A percentile compares a stretch with the other conserved stretches of the same genome.
Conservation (phyloP, 2,888 invertebrate genomes). For the Heliconius ismenius region DNA sequence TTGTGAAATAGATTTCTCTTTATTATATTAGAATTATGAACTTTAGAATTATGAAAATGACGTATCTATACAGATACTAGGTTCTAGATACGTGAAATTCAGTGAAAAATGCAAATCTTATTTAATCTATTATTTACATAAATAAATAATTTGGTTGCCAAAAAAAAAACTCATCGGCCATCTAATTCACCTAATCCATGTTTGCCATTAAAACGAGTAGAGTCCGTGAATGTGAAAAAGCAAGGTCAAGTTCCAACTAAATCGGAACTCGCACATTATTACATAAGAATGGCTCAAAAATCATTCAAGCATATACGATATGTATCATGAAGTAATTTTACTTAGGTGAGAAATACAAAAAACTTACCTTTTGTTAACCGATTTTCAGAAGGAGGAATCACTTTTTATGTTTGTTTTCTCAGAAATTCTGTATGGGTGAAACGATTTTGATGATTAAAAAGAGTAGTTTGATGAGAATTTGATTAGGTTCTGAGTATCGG, state of each 20-base stretch:
- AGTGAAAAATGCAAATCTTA: background rate
- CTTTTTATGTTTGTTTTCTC: no score
- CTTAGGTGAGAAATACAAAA: background rate
- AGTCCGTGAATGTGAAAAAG: conserved; percentile 42
- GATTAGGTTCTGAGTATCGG: no score
- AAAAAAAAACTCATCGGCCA: conserved; percentile 25
- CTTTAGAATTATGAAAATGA: conserved; percentile 14
- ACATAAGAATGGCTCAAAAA: conserved; percentile 54
- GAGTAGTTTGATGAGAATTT: no score
- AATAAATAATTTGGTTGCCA: background rate
- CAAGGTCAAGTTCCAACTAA: conserved; percentile 69
- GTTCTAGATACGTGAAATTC: conserved; percentile 6
- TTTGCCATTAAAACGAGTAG: conserved; percentile 36
- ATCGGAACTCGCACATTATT: conserved; percentile 57
- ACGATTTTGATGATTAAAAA: no score
- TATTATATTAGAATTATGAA: conserved; percentile 15
- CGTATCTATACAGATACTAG: background rate
- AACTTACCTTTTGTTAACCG: no score
- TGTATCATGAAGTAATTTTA: background rate
- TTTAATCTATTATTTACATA: background rate
- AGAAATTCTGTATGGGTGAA: no score
- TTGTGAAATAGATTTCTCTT: conserved; percentile 39
- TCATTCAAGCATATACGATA: conserved; percentile 31
- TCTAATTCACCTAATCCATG: conserved; percentile 23
- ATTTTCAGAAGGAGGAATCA: no score